Evolutionary conservation across 2,113 vertebrate genomes (phyloP).

Genomic region (Circaetus gallicus): DNA sequence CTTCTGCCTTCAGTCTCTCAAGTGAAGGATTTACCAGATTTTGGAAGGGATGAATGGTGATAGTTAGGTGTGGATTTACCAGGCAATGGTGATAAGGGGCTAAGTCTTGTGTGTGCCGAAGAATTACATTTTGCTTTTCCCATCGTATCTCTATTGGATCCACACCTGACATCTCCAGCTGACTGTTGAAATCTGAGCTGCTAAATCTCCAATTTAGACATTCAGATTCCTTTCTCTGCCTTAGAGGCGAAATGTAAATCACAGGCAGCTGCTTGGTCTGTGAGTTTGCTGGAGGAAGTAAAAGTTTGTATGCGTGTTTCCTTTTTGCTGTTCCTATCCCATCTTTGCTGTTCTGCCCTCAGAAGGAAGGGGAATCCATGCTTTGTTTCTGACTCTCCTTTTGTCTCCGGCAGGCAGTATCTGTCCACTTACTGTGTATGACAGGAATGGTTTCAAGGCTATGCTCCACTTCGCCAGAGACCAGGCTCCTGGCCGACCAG

Average conservation of each 20-base stretch:
- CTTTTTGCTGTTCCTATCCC: neutral
- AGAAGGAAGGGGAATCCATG: neutral
- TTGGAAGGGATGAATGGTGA: neutral
- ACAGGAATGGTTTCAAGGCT: constrained; percentile 77
- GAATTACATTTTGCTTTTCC: neutral
- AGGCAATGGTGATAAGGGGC: neutral
- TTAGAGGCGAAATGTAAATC: neutral
- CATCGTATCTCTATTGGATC: neutral
- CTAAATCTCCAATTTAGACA: neutral
- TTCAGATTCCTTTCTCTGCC: neutral
- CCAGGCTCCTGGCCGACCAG: constrained; percentile 60
- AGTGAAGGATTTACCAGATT: neutral
- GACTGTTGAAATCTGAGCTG: neutral
- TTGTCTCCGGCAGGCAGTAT: constrained; percentile 70
- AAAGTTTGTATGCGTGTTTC: neutral
- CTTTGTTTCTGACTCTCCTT: neutral
- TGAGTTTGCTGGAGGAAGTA: neutral
- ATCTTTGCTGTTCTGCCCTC: neutral
- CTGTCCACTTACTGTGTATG: constrained; percentile 76
- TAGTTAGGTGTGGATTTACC: neutral
- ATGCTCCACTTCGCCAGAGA: constrained; percentile 84
- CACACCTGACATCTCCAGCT: neutral
- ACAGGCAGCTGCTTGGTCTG: neutral
- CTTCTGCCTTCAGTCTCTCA: neutral
- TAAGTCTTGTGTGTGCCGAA: neutral